Evolutionary conservation across 1,140 invertebrate species (phyloP).

Genomic region (Polyergus mexicanus): DNA sequence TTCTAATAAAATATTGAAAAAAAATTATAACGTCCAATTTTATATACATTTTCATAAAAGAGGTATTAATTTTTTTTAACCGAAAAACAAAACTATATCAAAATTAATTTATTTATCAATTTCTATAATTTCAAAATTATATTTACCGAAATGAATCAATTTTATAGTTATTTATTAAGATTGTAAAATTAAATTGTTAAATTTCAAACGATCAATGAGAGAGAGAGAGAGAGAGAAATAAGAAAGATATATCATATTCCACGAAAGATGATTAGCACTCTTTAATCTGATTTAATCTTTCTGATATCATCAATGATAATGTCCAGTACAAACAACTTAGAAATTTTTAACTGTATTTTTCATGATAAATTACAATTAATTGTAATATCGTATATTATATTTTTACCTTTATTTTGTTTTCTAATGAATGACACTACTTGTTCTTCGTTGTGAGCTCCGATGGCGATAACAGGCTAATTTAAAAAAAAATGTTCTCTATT

Average conservation of each 20-base stretch:
- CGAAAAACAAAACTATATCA: no score
- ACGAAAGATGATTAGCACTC: neutral
- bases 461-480: neutral
- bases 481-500: neutral
- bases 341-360: neutral
- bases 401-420: neutral
- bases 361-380: neutral
- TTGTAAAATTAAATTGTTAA: neutral
- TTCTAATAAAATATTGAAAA: constrained; percentile 1
- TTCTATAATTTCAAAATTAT: no score
- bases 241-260: neutral
- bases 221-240: neutral
- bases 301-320: constrained; percentile 1
- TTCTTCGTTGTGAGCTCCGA: neutral
- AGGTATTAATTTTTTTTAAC: neutral
- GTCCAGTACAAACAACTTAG: neutral
- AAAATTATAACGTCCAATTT: neutral
- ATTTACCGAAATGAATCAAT: no score
- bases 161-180: no score
- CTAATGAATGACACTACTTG: no score
- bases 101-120: no score
- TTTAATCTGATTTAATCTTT: neutral
- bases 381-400: neutral
- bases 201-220: neutral
- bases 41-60: neutral